Evolutionary conservation across 2,113 vertebrate species (phyloP).

Genomic region (Petroica traversi): DNA sequence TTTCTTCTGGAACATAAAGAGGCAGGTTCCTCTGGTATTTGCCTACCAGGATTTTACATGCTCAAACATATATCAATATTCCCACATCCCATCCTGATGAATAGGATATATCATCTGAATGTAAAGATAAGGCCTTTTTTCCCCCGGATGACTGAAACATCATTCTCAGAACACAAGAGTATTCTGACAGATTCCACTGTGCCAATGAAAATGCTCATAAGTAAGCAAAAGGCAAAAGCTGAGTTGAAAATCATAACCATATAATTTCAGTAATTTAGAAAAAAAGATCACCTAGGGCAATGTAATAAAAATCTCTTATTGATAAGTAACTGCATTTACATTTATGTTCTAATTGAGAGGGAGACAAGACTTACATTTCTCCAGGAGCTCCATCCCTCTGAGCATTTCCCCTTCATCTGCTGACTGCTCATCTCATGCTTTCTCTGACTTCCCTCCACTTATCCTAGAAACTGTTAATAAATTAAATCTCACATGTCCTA

Average conservation of each 20-base stretch:
- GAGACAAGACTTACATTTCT: conserved; percentile 68
- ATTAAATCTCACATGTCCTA: conserved; percentile 51
- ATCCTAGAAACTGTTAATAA: conserved; percentile 63
- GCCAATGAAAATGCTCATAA: neutral
- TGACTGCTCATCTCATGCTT: neutral
- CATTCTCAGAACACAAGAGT: neutral
- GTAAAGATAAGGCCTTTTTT: accelerated
- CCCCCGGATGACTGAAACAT: neutral
- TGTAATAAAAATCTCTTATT: neutral
- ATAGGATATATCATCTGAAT: neutral
- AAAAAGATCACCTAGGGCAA: neutral
- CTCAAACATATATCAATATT: neutral
- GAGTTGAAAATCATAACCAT: neutral
- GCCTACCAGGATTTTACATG: neutral
- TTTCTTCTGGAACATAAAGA: neutral
- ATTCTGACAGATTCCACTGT: neutral
- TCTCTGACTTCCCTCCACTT: conserved; percentile 51
- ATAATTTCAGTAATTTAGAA: neutral
- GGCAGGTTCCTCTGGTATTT: neutral
- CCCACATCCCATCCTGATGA: neutral
- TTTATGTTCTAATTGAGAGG: neutral
- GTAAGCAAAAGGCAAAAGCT: neutral
- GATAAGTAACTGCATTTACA: neutral
- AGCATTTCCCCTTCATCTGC: neutral
- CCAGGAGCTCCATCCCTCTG: neutral